These are phyloP conservation scores for Acrobasis suavella DNA, from an alignment of 2,888 invertebrate genomes.

Conservation along the genomic window DNA sequence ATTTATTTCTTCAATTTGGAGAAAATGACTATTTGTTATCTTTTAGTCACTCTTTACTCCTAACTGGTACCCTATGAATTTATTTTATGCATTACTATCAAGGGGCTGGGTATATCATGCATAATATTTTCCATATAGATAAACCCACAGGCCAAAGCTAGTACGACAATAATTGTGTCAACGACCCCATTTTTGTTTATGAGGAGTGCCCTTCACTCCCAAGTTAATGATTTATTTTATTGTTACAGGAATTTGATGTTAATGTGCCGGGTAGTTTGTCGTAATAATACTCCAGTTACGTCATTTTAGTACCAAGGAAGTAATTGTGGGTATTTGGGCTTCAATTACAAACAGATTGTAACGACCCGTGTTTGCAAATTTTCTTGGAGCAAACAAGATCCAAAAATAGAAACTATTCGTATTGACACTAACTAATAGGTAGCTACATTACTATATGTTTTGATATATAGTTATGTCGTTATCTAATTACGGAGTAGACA, in stretches of 20 bases:
- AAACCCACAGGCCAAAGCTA: slow-evolving; percentile 17
- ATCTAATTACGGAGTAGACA: too few relatives aligned
- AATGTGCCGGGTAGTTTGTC: slow-evolving; percentile 23
- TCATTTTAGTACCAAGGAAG: slow-evolving; percentile 19
- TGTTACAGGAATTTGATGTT: slow-evolving; percentile 22
- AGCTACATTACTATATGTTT: too few relatives aligned
- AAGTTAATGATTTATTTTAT: slow-evolving; percentile 28
- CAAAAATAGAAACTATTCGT: too few relatives aligned
- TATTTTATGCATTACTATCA: too few relatives aligned
- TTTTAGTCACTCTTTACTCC: too few relatives aligned
- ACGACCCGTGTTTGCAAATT: background rate
- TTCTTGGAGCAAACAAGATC: background rate
- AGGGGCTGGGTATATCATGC: background rate
- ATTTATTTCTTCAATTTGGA: too few relatives aligned
- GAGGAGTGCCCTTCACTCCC: slow-evolving; percentile 20
- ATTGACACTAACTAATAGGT: too few relatives aligned
- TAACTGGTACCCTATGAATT: too few relatives aligned
- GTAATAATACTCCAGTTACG: slow-evolving; percentile 22
- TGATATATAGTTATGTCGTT: too few relatives aligned
- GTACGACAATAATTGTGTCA: slow-evolving; percentile 33
- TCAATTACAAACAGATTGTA: slow-evolving; percentile 37
- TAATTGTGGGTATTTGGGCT: slow-evolving; percentile 44
- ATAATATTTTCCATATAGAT: background rate
- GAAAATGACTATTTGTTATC: too few relatives aligned
- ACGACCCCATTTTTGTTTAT: slow-evolving; percentile 24